Evolutionary conservation across 1,140 invertebrate genomes (phyloP), one percentile per base, ranked within the genome.

Genomic region (Aleiodes sp.): DNA sequence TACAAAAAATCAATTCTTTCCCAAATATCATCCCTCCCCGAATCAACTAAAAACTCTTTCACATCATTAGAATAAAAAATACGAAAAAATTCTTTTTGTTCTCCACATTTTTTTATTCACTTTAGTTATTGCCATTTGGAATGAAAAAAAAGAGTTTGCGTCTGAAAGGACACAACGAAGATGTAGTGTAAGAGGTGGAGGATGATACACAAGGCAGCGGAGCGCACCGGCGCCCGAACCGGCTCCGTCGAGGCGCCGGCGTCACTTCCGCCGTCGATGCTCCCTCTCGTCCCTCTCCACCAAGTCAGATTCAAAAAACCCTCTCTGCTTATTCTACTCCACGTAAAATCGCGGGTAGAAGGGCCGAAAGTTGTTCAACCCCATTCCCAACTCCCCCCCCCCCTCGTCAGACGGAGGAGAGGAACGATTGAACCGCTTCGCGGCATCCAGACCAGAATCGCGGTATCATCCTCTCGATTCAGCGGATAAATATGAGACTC

Each of bases 181-280:
- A 52, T 10, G 21, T 21, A 57, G 64, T 68, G 61, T 70, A 77
- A 76, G 70, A 76, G 71, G 72, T 76, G 74, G 73, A 78, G 70
- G 67, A 67, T 65, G 75, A 82, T 84, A 79, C n/a, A n/a, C 76
- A 76, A 80, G 68, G 82, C 83, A 86, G 74, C 82, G 78, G 80
- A 84, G 82, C 81, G 84, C 80, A 84, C 82, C 79, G 80, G 83
- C 84, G 84, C 82, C 84, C 84, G 77, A 66, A 63, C 65, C 79
- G 84, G 84, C 84, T 85, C 84, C 84, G 82, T 78, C 81, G 82
- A 84, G 84, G 83, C 84, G 84, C 84, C 84, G 82, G 81, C 83
- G 80, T 85, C 81, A 82, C 83, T 85, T 85, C 84, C 84, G 83
- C 75, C 75, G 69, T 72, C 75, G 68, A 74, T 76, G 72, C 70